Percentiles rank a stretch among this genome's conserved stretches.
Conservation (phyloP, 2,888 invertebrate genomes). For the Apomyelois bistriatella region DNA sequence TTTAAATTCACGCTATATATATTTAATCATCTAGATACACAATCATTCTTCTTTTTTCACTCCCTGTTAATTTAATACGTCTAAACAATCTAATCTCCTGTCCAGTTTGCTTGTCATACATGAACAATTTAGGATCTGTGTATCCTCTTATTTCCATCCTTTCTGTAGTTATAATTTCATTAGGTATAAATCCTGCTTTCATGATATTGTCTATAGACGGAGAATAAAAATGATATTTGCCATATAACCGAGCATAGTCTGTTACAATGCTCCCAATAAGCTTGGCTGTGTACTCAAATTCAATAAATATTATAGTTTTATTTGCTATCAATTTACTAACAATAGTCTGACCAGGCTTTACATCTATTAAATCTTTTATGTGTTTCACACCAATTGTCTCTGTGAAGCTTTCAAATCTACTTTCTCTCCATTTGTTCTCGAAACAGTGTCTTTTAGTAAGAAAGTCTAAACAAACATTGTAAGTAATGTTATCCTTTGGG, state of each 20-base stretch:
- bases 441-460: slow-evolving; percentile 30
- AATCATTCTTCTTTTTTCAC: background rate
- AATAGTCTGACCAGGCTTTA: slow-evolving; percentile 41
- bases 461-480: slow-evolving; percentile 38
- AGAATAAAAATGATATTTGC: slow-evolving; percentile 59
- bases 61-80: slow-evolving; percentile 14
- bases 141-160: slow-evolving; percentile 48
- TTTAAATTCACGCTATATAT: too few relatives aligned
- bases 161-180: slow-evolving; percentile 47
- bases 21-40: background rate
- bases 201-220: slow-evolving; percentile 49
- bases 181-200: slow-evolving; percentile 46
- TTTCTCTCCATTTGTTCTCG: slow-evolving; percentile 45
- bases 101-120: slow-evolving; percentile 41
- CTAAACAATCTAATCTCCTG: slow-evolving; percentile 22
- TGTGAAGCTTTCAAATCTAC: slow-evolving; percentile 24
- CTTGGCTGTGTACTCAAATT: slow-evolving; percentile 41
- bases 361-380: slow-evolving; percentile 30
- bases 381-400: slow-evolving; percentile 33
- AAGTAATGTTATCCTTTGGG: slow-evolving; percentile 38
- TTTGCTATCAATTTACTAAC: slow-evolving; percentile 38
- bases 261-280: slow-evolving; percentile 46
- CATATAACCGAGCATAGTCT: slow-evolving; percentile 48
- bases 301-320: slow-evolving; percentile 42
- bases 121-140: slow-evolving; percentile 41